These are phyloP conservation scores for Amphiprion clarkii DNA, from an alignment of 2,797 vertebrate species.

Conservation along the genomic window DNA sequence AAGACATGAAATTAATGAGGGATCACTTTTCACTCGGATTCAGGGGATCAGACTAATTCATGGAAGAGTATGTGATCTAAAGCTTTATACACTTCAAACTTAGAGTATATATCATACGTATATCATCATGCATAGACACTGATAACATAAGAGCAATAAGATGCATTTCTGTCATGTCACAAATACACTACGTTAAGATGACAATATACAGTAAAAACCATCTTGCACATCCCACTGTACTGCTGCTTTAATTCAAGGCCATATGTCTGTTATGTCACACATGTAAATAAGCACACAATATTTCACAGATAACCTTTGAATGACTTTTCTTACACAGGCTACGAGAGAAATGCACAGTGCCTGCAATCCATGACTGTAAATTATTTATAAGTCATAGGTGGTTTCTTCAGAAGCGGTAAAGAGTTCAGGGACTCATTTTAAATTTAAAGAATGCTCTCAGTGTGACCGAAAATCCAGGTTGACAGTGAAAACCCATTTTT, in stretches of 20 bases:
- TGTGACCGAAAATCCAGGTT: constrained; percentile 26
- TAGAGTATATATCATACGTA: no score
- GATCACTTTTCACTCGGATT: constrained; percentile 33
- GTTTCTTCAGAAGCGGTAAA: constrained; percentile 53
- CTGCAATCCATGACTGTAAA: constrained; percentile 38
- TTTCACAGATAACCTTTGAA: constrained; percentile 3
- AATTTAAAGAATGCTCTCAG: constrained; percentile 50
- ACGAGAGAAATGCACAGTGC: not conserved
- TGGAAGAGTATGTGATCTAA: not conserved
- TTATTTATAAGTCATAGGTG: constrained; percentile 48
- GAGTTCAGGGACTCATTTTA: constrained; percentile 57
- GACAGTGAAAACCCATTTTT: constrained; percentile 17
- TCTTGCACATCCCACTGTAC: not conserved
- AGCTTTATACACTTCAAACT: not conserved
- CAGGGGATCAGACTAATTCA: not conserved
- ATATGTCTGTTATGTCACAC: not conserved
- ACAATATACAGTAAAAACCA: not conserved
- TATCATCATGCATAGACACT: not conserved
- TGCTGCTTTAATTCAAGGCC: not conserved
- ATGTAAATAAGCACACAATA: not conserved
- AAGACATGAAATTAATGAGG: constrained; percentile 34
- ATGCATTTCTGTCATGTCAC: not conserved
- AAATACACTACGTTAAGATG: not conserved
- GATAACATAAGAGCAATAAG: not conserved
- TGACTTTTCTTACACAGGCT: constrained; percentile 6